phyloP scores from a whole-genome alignment of 2,113 vertebrate species.

The Triplophysa rosa region DNA sequence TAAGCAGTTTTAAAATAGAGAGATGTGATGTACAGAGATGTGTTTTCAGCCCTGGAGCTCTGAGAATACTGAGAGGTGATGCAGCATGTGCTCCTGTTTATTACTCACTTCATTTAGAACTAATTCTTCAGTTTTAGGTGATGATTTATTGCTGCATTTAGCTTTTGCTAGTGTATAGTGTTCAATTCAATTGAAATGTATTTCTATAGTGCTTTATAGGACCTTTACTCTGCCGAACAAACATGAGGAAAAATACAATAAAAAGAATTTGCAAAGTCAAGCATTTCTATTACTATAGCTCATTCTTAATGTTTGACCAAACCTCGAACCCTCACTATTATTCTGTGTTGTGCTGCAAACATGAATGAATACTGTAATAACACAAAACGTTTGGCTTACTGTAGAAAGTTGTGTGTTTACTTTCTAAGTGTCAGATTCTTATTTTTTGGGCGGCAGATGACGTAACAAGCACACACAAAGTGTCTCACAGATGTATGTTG shows the following conservation, averaged over 20 bases:
- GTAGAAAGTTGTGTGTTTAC: not conserved
- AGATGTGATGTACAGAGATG: slow-evolving; percentile 12
- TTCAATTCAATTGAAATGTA: too few species aligned
- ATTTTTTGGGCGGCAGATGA: not conserved
- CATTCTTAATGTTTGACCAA: too few species aligned
- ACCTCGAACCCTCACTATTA: too few species aligned
- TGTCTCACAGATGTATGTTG: not conserved
- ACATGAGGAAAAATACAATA: too few species aligned
- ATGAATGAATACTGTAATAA: not conserved
- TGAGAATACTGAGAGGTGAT: not conserved
- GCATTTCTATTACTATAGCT: too few species aligned
- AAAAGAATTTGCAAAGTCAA: too few species aligned
- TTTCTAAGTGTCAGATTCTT: not conserved
- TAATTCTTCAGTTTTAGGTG: not conserved
- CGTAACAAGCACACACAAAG: not conserved
- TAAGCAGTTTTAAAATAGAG: slow-evolving; percentile 19
- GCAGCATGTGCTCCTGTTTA: not conserved
- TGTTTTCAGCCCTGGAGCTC: slow-evolving; percentile 31
- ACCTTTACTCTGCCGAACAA: too few species aligned
- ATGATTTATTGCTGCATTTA: not conserved
- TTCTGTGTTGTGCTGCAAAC: too few species aligned
- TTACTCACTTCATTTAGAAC: not conserved
- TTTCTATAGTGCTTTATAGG: too few species aligned
- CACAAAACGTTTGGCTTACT: not conserved
- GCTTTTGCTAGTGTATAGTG: not conserved